phyloP scores from a whole-genome alignment of 2,888 invertebrate genomes.

The Callosobruchus maculatus region DNA sequence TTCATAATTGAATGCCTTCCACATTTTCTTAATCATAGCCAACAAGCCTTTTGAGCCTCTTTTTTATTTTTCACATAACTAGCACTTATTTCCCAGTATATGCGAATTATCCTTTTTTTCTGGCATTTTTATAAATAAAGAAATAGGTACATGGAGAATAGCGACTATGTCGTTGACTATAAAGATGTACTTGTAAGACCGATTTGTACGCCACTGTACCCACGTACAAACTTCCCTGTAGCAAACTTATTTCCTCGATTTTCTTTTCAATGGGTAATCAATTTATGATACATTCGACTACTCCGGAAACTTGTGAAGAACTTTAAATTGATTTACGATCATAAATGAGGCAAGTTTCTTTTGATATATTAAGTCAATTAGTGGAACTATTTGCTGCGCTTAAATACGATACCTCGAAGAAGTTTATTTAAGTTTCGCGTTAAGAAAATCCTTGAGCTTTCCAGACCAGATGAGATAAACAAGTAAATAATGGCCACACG shows the following conservation, averaged over 20 bases:
- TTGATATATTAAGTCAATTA: not conserved
- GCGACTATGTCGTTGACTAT: too few relatives aligned
- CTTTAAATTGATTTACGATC: constrained; percentile 11
- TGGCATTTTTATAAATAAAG: too few relatives aligned
- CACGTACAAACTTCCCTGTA: not conserved
- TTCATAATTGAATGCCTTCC: too few relatives aligned
- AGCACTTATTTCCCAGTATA: too few relatives aligned
- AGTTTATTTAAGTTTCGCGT: not conserved
- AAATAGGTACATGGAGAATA: too few relatives aligned
- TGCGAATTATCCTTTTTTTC: too few relatives aligned
- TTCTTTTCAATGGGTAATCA: constrained; percentile 10
- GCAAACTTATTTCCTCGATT: constrained; percentile 10
- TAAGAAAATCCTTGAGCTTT: not conserved
- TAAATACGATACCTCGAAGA: not conserved
- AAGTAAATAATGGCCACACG: not conserved
- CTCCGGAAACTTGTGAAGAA: constrained; percentile 2
- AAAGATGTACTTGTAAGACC: too few relatives aligned
- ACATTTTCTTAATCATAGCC: too few relatives aligned
- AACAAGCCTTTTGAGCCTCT: too few relatives aligned
- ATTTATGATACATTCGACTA: constrained; percentile 13
- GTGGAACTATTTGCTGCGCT: not conserved
- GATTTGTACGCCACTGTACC: not conserved
- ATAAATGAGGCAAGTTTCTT: not conserved
- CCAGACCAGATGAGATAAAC: not conserved
- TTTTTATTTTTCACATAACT: too few relatives aligned